A percentile compares a stretch with the other conserved stretches of the same genome.
These are phyloP conservation scores for Cricetomys ansorgei DNA, from an alignment of 2,113 vertebrate species.

Conservation along the genomic window DNA sequence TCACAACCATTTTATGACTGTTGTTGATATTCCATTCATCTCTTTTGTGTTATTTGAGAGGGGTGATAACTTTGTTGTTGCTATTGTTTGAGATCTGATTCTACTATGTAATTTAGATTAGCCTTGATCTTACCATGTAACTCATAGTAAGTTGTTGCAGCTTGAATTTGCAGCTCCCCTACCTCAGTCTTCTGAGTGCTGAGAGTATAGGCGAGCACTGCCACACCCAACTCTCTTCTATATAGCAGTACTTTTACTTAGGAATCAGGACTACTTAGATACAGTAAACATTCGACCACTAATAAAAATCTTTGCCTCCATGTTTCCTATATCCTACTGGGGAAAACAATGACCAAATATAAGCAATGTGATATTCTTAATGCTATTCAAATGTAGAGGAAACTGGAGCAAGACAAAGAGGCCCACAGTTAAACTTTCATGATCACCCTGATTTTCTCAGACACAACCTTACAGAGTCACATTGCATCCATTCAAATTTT, in stretches of 20 bases:
- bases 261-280: not conserved
- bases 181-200: not conserved
- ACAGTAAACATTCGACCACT: not conserved
- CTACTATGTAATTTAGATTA: not conserved
- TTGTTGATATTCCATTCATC: not conserved
- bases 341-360: not conserved
- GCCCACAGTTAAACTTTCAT: not conserved
- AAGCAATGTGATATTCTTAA: not conserved
- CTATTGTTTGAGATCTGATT: not conserved
- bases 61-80: not conserved
- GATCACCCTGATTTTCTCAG: slow-evolving; percentile 14
- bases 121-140: not conserved
- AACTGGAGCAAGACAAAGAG: not conserved
- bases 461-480: not conserved
- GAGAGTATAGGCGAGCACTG: no score
- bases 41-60: not conserved
- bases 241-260: not conserved
- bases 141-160: no score
- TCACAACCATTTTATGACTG: not conserved
- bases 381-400: not conserved
- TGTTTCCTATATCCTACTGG: not conserved
- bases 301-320: not conserved
- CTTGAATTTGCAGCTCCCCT: not conserved
- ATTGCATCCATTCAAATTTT: slow-evolving; percentile 40
- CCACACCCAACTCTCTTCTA: not conserved